Base-by-base conservation (phyloP, 2,888 invertebrate genomes). In the Capitulum mitella region DNA sequence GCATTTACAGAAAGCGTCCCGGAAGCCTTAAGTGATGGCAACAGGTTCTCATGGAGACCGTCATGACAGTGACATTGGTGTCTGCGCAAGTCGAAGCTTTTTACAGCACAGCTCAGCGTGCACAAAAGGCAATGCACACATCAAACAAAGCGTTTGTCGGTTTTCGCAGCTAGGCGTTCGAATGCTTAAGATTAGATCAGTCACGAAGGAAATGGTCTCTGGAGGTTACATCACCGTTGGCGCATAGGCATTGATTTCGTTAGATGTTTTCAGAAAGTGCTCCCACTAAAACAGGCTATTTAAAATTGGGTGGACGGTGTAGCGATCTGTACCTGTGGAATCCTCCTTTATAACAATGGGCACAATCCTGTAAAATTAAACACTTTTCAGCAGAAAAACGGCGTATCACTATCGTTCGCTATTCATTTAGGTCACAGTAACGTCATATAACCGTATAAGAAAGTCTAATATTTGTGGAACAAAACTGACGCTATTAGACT, bases 271-370 rank as follows among this genome's bases (percentile, higher is more conserved):
- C 14, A 12, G 10, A 22, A 32, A 61, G 12, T 29, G 29, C 32
- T 10, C 29, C 29, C 32, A 32, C 61, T 61, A 61, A 61, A 54
- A 22, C 8, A 1, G 26, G 22, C n/a, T 54, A n/a, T 61, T 61
- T 32, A 61, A 14, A 16, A 61, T 32, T 32, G 29, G 61, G 19
- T 32, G 78, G 16, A n/a, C n/a, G n/a, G n/a, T 54, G 26, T n/a
- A 12, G 40, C 10, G 3, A 34, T 29, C 61, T 22, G 58, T 58
- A 64, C 78, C 58, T 58, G 61, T n/a, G 46, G 46, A 74, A 34
- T 37, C 77, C 79, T 78, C 77, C 51, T 78, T n/a, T 37, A 76
- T 58, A 19, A 80, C 51, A 61, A 78, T 79, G 77, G 77, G 48
- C 3, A 51, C 77, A 77, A 48, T 77, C 48, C 54, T 77, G 77